phyloP scores from a whole-genome alignment of 2,113 vertebrate genomes.

The Osmerus eperlanus region DNA sequence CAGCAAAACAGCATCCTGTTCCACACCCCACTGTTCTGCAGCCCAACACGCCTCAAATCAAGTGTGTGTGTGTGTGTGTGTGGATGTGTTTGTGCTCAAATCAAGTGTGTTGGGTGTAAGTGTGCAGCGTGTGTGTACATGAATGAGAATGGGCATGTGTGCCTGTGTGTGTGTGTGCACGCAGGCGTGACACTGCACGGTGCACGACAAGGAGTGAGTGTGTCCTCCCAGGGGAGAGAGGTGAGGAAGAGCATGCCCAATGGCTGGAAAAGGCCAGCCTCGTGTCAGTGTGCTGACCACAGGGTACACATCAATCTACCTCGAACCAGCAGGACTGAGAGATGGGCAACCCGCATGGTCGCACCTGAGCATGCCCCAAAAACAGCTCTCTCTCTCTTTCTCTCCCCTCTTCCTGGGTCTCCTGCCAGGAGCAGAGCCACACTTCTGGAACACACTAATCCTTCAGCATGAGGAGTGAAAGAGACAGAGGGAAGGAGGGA shows the following conservation, averaged over 20 bases:
- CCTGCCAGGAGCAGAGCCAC: conserved; percentile 56
- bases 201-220: too few relatives aligned
- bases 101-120: conserved; percentile 27
- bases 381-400: conserved; percentile 37
- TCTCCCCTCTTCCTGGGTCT: too few relatives aligned
- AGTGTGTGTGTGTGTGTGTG: too few relatives aligned
- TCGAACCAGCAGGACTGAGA: conserved; percentile 51
- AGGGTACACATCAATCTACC: conserved; percentile 37
- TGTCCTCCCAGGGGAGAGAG: conserved; percentile 43
- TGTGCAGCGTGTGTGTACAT: neutral
- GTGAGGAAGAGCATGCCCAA: conserved; percentile 19
- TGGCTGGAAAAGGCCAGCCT: neutral
- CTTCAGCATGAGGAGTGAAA: conserved; percentile 48
- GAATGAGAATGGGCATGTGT: neutral
- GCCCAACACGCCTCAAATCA: conserved; percentile 1
- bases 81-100: conserved; percentile 35
- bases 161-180: conserved; percentile 2
- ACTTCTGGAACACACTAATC: conserved; percentile 65
- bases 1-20: conserved; percentile 51
- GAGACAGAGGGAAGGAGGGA: conserved; percentile 16
- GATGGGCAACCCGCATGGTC: conserved; percentile 53
- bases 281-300: neutral
- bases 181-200: neutral
- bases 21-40: neutral
- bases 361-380: conserved; percentile 58